Percentiles rank a stretch among this genome's conserved stretches.
phyloP scores from a whole-genome alignment of 2,888 invertebrate species.

The Eretmocerus hayati region DNA sequence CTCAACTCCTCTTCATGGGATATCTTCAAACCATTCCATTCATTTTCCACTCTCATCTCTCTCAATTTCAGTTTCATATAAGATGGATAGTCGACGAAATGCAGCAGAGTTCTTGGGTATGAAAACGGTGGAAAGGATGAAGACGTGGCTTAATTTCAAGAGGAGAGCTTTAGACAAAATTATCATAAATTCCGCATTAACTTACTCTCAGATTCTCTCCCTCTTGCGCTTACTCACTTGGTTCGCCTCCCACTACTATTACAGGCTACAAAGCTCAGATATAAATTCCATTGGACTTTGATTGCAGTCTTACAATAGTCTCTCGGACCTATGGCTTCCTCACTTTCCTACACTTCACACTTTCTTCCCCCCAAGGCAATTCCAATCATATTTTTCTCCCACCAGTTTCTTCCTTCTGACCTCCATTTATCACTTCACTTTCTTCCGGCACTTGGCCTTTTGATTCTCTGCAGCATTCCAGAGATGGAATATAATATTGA shows the following conservation, averaged over 20 bases:
- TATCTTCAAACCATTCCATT: not conserved
- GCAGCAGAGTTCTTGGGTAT: slow-evolving; percentile 2
- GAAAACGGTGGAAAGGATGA: slow-evolving; percentile 11
- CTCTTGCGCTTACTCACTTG: not conserved
- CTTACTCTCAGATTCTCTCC: slow-evolving; percentile 17
- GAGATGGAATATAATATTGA: not conserved
- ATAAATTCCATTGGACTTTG: slow-evolving; percentile 35
- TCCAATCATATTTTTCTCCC: slow-evolving; percentile 14
- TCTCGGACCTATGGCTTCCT: slow-evolving; percentile 1
- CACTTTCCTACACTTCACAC: slow-evolving; percentile 3
- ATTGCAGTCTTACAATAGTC: slow-evolving; percentile 27
- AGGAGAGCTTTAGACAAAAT: slow-evolving; percentile 26
- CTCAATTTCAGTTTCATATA: slow-evolving; percentile 13
- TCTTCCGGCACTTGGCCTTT: not conserved
- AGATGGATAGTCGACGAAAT: slow-evolving; percentile 13
- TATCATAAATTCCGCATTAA: slow-evolving; percentile 32
- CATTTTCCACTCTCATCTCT: not conserved
- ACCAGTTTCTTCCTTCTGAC: not conserved
- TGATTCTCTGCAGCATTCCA: not conserved
- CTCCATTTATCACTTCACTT: not conserved
- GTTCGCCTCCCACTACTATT: slow-evolving; percentile 25
- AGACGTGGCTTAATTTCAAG: slow-evolving; percentile 26
- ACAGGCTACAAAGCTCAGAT: slow-evolving; percentile 24
- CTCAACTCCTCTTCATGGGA: too few relatives aligned
- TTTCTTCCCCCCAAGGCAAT: slow-evolving; percentile 8